Base-by-base conservation (phyloP, 2,888 invertebrate species). In the Napeogenes sylphis region DNA sequence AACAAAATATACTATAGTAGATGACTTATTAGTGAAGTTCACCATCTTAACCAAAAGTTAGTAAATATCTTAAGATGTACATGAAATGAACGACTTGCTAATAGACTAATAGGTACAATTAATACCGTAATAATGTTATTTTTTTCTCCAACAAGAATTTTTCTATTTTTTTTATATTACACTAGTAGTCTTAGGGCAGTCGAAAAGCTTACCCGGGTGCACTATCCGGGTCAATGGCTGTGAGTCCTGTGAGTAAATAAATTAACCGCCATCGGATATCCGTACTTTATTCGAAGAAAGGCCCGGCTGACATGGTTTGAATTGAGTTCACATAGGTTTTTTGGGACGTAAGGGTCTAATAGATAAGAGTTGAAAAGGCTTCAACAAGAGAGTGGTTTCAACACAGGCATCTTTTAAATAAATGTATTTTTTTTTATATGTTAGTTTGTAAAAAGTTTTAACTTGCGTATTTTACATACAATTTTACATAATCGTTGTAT, bases 231-330 rank as follows among this genome's bases (percentile, higher is more conserved):
- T 84, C 85, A 80, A 82, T 82, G 79, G 82, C 78, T 75, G 65
- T 71, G 79, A 77, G 77, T 75, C 75, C 79, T 74, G 78, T 71
- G 77, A 79, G 84, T 84, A 85, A 87, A 87, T 86, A 87, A 85
- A 87, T 86, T 87, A 84, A 83, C 83, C 79, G 76, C 78, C 77
- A 81, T 82, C 81, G 82, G 81, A 85, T 84, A 83, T 84, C 82
- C 83, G 79, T 74, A 74, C 78, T 80, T 74, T 69, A 65, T 64
- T 70, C 73, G 70, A 62, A 60, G 56, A 66, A 61, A 58, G 47
- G 58, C 53, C 58, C 47, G 55, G 58, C 58, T 64, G 67, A 68
- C 68, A 64, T 55, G 64, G 61, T 59, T 61, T 63, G 58, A 61
- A 67, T 58, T 68, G 42, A 42, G 55, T 63, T 66, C 58, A 47